Evolutionary conservation across 2,888 invertebrate genomes (phyloP).

Genomic region (Azorinus chamasolen): DNA sequence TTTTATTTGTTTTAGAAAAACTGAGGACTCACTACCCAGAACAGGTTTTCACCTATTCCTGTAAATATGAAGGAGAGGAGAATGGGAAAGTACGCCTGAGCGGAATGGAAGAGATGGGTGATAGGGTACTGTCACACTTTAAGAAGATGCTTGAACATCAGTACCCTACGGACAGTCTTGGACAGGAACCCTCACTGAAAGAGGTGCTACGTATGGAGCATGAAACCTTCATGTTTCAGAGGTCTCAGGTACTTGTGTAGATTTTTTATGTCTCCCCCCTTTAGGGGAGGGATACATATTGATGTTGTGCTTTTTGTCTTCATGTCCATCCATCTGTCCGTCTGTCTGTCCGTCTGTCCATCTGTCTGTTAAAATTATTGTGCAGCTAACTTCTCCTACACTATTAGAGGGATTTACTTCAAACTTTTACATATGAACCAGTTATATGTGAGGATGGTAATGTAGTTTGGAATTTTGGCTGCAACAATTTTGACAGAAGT

Average conservation of each 20-base stretch:
- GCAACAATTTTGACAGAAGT: no score
- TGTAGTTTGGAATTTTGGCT: no score
- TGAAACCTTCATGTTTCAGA: slow-evolving; percentile 70
- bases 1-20: slow-evolving; percentile 35
- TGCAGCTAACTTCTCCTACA: no score
- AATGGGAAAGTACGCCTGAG: slow-evolving; percentile 37
- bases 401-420: no score
- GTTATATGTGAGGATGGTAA: no score
- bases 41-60: slow-evolving; percentile 46
- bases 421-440: no score
- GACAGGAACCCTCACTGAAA: slow-evolving; percentile 41
- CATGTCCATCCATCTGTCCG: no score
- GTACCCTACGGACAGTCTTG: slow-evolving; percentile 60
- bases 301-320: no score
- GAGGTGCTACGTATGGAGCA: slow-evolving; percentile 62
- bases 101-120: slow-evolving; percentile 68
- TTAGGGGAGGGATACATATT: no score
- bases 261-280: not conserved
- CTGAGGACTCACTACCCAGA: slow-evolving; percentile 33
- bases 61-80: slow-evolving; percentile 31
- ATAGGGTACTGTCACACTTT: slow-evolving; percentile 62
- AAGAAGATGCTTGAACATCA: slow-evolving; percentile 58
- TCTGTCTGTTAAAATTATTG: no score
- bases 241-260: slow-evolving; percentile 61
- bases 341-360: no score